These are phyloP conservation scores for Cygnus olor DNA, from an alignment of 2,797 vertebrate species.

Conservation along the genomic window DNA sequence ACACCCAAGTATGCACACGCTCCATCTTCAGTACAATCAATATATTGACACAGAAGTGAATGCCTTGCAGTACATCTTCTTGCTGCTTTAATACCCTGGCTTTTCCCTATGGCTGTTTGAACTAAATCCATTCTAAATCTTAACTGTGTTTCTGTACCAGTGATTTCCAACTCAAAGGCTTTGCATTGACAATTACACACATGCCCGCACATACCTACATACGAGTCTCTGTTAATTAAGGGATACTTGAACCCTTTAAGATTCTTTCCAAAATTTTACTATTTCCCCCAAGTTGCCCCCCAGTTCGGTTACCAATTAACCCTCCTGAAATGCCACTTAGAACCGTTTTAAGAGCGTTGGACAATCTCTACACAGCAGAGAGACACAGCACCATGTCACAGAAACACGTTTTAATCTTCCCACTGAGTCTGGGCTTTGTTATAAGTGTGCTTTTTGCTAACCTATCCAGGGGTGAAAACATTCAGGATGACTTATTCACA, in stretches of 20 bases:
- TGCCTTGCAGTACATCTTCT: background rate
- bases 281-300: background rate
- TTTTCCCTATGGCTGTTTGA: background rate
- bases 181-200: constrained; percentile 26
- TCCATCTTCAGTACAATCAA: background rate
- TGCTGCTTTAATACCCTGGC: background rate
- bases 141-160: constrained; percentile 16
- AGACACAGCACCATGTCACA: background rate
- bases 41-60: background rate
- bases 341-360: too few relatives aligned
- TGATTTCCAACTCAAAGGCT: constrained; percentile 35
- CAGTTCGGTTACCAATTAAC: background rate
- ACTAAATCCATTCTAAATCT: constrained; percentile 29
- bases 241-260: background rate
- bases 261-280: background rate
- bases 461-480: background rate
- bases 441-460: background rate
- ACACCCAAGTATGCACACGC: background rate
- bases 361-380: background rate
- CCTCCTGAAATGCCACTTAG: background rate
- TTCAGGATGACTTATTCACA: background rate
- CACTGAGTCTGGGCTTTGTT: background rate
- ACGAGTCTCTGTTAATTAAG: background rate
- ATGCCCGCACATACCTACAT: background rate
- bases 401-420: background rate